Percentiles rank a stretch among this genome's conserved stretches.
These are phyloP conservation scores for Ailurus styani DNA, from an alignment of 2,113 vertebrate species.

Conservation along the genomic window DNA sequence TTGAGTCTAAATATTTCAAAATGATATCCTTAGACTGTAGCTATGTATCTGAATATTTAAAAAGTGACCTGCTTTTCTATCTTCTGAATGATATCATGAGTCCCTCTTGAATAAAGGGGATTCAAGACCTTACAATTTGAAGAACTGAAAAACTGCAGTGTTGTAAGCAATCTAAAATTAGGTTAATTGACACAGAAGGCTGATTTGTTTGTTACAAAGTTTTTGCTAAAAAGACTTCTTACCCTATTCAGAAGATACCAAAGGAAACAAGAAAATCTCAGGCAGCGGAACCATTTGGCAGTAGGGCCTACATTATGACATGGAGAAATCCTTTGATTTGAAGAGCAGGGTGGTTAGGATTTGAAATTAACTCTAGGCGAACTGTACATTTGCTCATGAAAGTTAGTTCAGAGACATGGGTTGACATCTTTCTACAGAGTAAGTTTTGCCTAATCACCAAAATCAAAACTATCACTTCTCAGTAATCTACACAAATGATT, in stretches of 20 bases:
- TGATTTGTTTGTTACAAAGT: background rate
- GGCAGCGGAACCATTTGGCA: background rate
- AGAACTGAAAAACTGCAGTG: background rate
- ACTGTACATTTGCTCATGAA: background rate
- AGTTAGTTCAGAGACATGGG: background rate
- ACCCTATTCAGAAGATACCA: background rate
- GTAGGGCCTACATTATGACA: background rate
- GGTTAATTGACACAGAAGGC: background rate
- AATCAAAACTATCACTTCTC: slow-evolving; percentile 21
- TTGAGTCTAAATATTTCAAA: slow-evolving; percentile 38
- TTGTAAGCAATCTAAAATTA: slow-evolving; percentile 11
- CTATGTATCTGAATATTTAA: background rate
- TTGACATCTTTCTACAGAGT: background rate
- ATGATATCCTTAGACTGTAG: background rate
- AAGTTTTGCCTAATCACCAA: background rate
- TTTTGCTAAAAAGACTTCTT: slow-evolving; percentile 30
- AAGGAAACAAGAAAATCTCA: background rate
- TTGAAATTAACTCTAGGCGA: background rate
- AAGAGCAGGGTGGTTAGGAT: background rate
- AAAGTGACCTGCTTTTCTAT: background rate
- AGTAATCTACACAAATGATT: background rate
- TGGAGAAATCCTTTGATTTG: background rate
- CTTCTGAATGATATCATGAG: background rate
- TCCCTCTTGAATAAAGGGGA: background rate
- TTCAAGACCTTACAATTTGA: slow-evolving; percentile 26